phyloP scores from a whole-genome alignment of 2,888 invertebrate genomes.

The Drosophila bunnanda region DNA sequence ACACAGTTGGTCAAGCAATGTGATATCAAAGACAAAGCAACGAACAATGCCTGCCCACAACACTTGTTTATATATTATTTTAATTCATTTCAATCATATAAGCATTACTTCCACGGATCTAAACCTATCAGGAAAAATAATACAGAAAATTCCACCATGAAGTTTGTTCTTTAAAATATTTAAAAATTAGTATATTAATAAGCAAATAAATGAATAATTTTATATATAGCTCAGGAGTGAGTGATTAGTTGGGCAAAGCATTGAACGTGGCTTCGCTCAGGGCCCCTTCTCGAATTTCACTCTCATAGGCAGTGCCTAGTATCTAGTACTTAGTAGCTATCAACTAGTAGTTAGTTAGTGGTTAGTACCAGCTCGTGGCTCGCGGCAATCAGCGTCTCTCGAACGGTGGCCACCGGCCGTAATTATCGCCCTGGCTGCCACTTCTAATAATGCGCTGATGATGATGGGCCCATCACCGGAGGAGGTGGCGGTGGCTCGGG shows the following conservation, averaged over 20 bases:
- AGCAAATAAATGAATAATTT: neutral
- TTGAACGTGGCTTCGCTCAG: neutral
- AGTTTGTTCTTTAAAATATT: neutral
- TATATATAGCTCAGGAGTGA: neutral
- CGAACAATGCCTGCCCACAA: neutral
- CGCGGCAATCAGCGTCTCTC: slow-evolving; percentile 23
- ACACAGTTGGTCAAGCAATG: slow-evolving; percentile 6
- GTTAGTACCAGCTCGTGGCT: slow-evolving; percentile 3
- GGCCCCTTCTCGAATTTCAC: slow-evolving; percentile 6
- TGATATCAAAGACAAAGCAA: neutral
- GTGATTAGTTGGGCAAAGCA: neutral
- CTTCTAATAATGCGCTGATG: slow-evolving; percentile 16
- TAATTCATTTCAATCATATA: neutral
- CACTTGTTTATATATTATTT: neutral
- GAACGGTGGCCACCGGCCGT: slow-evolving; percentile 21
- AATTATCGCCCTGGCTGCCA: slow-evolving; percentile 39
- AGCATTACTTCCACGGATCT: neutral
- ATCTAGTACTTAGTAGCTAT: neutral
- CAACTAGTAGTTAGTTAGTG: slow-evolving; percentile 12
- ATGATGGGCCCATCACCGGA: slow-evolving; percentile 10
- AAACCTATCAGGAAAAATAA: neutral
- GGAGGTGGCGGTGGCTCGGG: neutral
- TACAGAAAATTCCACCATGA: accelerated
- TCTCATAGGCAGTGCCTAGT: neutral
- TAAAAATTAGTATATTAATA: neutral